Base-by-base conservation (phyloP, 2,797 vertebrate genomes). In the Graptemys geographica region DNA sequence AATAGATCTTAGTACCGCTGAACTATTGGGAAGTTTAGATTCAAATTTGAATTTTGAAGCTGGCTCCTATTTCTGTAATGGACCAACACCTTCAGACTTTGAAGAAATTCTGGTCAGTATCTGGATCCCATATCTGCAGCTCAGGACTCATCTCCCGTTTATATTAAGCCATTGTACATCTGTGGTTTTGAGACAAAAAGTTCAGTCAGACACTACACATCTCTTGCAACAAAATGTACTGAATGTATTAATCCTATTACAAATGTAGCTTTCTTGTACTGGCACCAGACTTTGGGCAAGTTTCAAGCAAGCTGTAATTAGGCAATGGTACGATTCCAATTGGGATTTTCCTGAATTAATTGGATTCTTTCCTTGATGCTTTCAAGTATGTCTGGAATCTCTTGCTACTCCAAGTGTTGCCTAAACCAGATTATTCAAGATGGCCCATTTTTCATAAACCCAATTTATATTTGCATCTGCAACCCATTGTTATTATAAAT, bases 351-450 rank as follows among this genome's bases (percentile, higher is more conserved):
- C 88, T 96, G 85, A 95, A 96, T 95, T 96, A 93, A 93, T 95
- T 83, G 16, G 56, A 95, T 95, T 92, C 83, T 95, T 94, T 96
- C 95, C 95, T 96, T 96, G 90, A 90, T 97, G 92, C 86, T 95
- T 97, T 96, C 51, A 1, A 92, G 94, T 92, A 93, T 94, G 92
- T 96, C 96, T 94, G 95, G 96, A 96, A 95, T 96, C 89, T 90
- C 83, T 87, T 55, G 4, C 90, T 96, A 90, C 82, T 94, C 85
- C 52, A 62, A 95, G 79, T 83, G 10, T 84, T 92, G 72, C 41
- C 0, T 1, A 88, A 93, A 85, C 16, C 62, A 90, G 62, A 69
- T 90, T 94, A 93, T 95, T 95, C 65, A 92, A 44, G 95, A 94
- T 79, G 72, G 53, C n/a, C 89, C 21, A 33, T 96, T 97, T 95